Evolutionary conservation across 2,113 vertebrate genomes (phyloP), one percentile per base, ranked within the genome.

Genomic region (Chaenogobius annularis): DNA sequence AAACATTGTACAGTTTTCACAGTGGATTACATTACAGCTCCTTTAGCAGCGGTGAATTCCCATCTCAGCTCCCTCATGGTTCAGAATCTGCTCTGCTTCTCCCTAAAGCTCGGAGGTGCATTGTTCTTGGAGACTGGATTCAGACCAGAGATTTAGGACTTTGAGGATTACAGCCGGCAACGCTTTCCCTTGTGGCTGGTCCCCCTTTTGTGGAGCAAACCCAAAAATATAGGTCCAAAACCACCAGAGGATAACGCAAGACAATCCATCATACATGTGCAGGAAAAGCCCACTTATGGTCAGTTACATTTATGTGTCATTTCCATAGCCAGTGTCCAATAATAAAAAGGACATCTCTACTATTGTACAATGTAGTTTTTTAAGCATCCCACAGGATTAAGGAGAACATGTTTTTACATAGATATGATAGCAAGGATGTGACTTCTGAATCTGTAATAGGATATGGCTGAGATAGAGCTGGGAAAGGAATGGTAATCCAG

Each of bases 121-220:
- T 85, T 83, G 83, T 89, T 89, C 88, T 83, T 81, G 14, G 22
- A 86, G 84, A 77, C 79, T 78, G 58, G 84, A 91, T 85, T 91
- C 84, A 81, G 78, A 73, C 69, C 73, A 79, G 88, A 92, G 90
- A 92, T 93, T 90, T 91, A 91, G 87, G 88, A 88, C 83, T 86
- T 59, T 61, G 77, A 75, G 90, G 87, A 92, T 89, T 81, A 87
- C 71, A 85, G 61, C 75, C 84, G 83, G 79, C 90, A 83, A 62
- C 26, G 46, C 67, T 77, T 80, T 92, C 91, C 89, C 92, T 77
- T 44, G 85, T 87, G 92, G 79, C 78, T 61, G 59, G 73, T 75
- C 75, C 70, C 78, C 72, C 78, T 89, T 91, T 91, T 83, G 85
- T 80, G 81, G 82, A 89, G 67, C 78, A 87, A 75, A 69, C 85